Evolutionary conservation across 2,113 vertebrate genomes (phyloP), one percentile per base, ranked within the genome.

Genomic region (Erpornis zantholeuca): DNA sequence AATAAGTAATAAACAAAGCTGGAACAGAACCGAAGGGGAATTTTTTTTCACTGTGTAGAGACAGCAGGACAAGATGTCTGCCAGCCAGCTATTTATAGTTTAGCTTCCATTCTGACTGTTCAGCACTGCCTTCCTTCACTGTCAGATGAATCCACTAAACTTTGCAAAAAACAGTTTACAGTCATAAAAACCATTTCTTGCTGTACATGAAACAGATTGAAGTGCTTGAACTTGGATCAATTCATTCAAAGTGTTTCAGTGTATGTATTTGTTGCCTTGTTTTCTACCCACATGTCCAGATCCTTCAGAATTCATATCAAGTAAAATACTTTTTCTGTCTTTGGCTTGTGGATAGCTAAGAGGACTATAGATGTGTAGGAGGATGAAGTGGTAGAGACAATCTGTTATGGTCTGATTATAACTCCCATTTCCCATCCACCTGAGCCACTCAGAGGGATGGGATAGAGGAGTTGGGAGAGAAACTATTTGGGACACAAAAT

Each of bases 371-470:
- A 20, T 53, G 25, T 44, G 36, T n/a, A 52, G 2, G 3, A 80
- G 16, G 29, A 77, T 52, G 10, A 11, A 45, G 28, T 2, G 23
- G 28, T 8, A 89, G 38, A 63, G 10, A 45, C 0, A 3, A 63
- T 10, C 4, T 57, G 4, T 57, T 65, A 64, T 3, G 14, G 6
- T 61, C 14, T 76, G 49, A 72, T 4, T 53, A 56, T 10, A 72
- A n/a, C 2, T 15, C 6, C 16, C 16, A 35, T 27, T 77, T 27
- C 13, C 12, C 15, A 35, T n/a, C 4, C 11, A 19, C 7, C 53
- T 35, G 7, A 13, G 10, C 14, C 1, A 0, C 7, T 10, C 1
- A 3, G 8, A 3, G 7, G 6, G 0, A 63, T 5, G 18, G 59
- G 6, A 16, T 0, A n/a, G 12, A 60, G 8, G 18, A 53, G 11